phyloP scores from a whole-genome alignment of 2,113 vertebrate genomes.

The Oxygymnocypris stewartii region DNA sequence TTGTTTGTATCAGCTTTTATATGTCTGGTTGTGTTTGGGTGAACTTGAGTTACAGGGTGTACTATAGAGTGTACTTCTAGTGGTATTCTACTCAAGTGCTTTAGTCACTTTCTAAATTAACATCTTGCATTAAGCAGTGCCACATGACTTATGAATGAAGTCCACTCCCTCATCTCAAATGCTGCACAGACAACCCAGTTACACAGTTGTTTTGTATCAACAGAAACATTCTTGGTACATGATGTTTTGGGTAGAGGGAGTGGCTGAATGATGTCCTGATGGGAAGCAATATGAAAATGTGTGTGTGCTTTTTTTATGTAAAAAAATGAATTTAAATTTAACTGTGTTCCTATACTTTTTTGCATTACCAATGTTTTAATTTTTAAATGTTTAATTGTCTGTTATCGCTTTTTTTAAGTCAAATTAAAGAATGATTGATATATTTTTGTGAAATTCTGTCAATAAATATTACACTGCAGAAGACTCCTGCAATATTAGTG shows the following conservation, averaged over 20 bases:
- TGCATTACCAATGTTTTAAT: not conserved
- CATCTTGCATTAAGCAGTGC: not conserved
- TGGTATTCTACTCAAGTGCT: not conserved
- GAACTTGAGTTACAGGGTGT: not conserved
- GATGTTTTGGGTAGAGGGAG: not conserved
- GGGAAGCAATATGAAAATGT: not conserved
- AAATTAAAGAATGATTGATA: not conserved
- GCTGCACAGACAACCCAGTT: slow-evolving; percentile 9
- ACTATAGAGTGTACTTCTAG: not conserved
- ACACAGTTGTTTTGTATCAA: slow-evolving; percentile 12
- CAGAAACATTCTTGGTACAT: not conserved
- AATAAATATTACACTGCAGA: not conserved
- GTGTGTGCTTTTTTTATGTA: not conserved
- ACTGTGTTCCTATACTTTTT: not conserved
- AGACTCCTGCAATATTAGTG: not conserved
- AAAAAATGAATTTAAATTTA: not conserved
- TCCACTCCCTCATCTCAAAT: not conserved
- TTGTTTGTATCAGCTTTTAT: not conserved
- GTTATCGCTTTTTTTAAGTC: too few species aligned
- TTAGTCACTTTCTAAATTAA: not conserved
- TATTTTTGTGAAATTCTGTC: not conserved
- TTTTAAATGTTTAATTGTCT: too few species aligned
- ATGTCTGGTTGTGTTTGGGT: slow-evolving; percentile 5
- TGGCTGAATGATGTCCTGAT: not conserved
- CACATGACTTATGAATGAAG: not conserved